These are phyloP conservation scores for Engraulis encrasicolus DNA, from an alignment of 2,113 vertebrate species.

Conservation along the genomic window DNA sequence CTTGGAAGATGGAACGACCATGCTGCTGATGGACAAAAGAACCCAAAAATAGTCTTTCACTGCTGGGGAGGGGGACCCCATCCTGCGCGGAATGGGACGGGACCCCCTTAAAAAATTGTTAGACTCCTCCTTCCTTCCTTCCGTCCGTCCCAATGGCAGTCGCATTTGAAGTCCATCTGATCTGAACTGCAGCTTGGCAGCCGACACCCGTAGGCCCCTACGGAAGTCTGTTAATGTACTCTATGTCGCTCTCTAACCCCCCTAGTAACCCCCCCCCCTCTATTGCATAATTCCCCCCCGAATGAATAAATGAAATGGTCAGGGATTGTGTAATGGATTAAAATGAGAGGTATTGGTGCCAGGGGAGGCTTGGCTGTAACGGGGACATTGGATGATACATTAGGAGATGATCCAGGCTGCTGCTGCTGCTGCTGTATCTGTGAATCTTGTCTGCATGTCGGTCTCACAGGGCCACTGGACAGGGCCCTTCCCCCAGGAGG, in stretches of 20 bases:
- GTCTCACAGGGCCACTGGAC: slow-evolving; percentile 46
- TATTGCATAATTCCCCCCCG: not conserved
- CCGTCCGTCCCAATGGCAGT: not conserved
- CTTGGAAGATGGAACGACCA: slow-evolving; percentile 33
- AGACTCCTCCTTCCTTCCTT: not conserved
- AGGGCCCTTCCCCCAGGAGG: slow-evolving; percentile 49
- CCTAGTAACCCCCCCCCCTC: too few relatives aligned
- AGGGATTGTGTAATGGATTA: slow-evolving; percentile 19
- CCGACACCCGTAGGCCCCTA: slow-evolving; percentile 28
- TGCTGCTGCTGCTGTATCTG: slow-evolving; percentile 47
- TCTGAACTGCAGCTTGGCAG: slow-evolving; percentile 25
- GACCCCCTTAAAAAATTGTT: slow-evolving; percentile 35
- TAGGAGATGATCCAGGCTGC: slow-evolving; percentile 39
- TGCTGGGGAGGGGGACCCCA: not conserved
- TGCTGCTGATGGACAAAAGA: slow-evolving; percentile 13
- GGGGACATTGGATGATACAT: slow-evolving; percentile 1
- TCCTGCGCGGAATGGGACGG: slow-evolving; percentile 35
- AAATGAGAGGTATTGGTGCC: slow-evolving; percentile 26
- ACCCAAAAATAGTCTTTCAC: slow-evolving; percentile 10
- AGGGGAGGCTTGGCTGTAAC: slow-evolving; percentile 22
- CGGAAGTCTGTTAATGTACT: slow-evolving; percentile 25
- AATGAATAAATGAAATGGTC: not conserved
- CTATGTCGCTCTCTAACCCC: not conserved
- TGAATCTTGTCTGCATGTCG: slow-evolving; percentile 39
- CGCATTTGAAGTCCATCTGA: slow-evolving; percentile 12